phyloP scores from a whole-genome alignment of 1,140 invertebrate genomes.

The Drosophila yakuba region DNA sequence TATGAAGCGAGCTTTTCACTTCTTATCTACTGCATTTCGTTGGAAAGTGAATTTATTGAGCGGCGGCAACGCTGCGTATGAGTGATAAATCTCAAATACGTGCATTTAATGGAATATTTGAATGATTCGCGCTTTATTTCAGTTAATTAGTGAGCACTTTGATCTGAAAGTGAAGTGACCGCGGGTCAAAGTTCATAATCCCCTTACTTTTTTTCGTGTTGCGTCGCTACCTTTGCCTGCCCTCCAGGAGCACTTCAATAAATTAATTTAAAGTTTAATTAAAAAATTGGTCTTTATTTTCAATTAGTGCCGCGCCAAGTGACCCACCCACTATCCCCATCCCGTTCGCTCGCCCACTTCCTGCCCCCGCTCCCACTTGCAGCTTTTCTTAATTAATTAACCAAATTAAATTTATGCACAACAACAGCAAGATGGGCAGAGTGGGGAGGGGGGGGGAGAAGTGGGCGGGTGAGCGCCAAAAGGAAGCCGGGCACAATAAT shows the following conservation, averaged over 20 bases:
- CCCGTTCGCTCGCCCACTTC: neutral
- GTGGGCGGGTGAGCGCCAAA: neutral
- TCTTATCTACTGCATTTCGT: too few species aligned
- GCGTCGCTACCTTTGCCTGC: neutral
- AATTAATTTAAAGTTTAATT: constrained; percentile 83
- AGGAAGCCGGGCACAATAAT: constrained; percentile 73
- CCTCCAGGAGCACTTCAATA: constrained; percentile 67
- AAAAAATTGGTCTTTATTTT: constrained; percentile 82
- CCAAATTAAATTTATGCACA: constrained; percentile 81
- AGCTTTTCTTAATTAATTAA: constrained; percentile 80
- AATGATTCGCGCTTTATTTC: neutral
- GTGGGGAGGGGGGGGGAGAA: neutral
- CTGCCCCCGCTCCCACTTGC: constrained; percentile 13
- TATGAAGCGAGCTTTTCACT: too few species aligned
- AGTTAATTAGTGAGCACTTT: constrained; percentile 18
- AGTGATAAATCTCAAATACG: neutral
- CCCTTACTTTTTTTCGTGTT: neutral
- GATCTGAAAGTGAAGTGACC: constrained; percentile 52
- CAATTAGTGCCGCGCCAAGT: constrained; percentile 60
- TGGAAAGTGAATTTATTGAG: neutral
- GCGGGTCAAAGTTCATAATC: constrained; percentile 64
- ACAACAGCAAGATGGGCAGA: constrained; percentile 6
- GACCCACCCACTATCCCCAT: constrained; percentile 8
- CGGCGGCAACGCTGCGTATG: constrained; percentile 1
- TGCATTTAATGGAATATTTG: neutral